phyloP scores from a whole-genome alignment of 2,888 invertebrate genomes.

The Dryobotodes eremita region DNA sequence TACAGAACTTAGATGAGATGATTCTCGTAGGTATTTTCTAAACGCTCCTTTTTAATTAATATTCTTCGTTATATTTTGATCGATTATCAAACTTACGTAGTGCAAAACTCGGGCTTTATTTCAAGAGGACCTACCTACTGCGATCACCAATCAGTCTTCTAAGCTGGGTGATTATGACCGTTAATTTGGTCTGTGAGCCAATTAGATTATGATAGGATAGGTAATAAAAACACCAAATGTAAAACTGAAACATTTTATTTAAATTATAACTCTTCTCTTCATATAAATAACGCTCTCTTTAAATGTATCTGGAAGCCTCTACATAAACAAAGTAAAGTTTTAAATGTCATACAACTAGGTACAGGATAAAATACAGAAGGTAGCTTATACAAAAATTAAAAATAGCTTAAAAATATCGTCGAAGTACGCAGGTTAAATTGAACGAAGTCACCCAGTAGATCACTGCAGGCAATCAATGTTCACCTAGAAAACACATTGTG shows the following conservation, averaged over 20 bases:
- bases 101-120: not conserved
- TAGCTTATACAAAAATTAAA: conserved; percentile 66
- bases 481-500: conserved; percentile 85
- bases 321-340: conserved; percentile 82
- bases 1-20: not conserved
- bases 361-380: conserved; percentile 75
- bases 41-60: not conserved
- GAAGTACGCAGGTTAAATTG: conserved; percentile 64
- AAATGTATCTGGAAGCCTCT: conserved; percentile 89
- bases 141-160: not conserved
- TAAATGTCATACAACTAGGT: conserved; percentile 73
- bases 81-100: not conserved
- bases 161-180: not conserved
- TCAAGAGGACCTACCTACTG: not conserved
- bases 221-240: conserved; percentile 73
- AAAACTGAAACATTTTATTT: conserved; percentile 88
- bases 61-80: not conserved
- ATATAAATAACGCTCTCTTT: conserved; percentile 88
- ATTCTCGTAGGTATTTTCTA: not conserved
- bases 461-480: conserved; percentile 83
- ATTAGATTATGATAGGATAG: not conserved
- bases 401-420: conserved; percentile 69
- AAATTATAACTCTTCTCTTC: conserved; percentile 85
- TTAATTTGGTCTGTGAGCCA: not conserved
- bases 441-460: conserved; percentile 76